Percentiles rank a stretch among this genome's conserved stretches.
phyloP scores from a whole-genome alignment of 2,888 invertebrate genomes.

The Gymnoscelis rufifasciata region DNA sequence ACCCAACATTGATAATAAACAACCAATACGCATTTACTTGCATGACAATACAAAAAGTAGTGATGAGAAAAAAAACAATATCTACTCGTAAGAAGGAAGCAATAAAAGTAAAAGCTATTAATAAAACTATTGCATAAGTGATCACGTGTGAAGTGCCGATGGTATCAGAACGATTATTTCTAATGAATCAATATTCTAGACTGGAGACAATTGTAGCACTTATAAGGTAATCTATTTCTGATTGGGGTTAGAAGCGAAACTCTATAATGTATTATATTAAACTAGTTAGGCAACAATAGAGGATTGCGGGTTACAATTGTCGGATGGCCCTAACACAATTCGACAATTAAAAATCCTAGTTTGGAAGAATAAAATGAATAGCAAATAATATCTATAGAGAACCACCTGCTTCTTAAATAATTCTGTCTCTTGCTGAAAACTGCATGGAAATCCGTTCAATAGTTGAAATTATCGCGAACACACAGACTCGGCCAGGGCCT shows the following conservation, averaged over 20 bases:
- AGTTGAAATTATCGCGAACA: too few relatives aligned
- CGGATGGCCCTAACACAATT: too few relatives aligned
- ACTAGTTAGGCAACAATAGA: too few relatives aligned
- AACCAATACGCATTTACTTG: conserved; percentile 16
- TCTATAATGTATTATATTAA: neutral
- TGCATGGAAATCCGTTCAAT: too few relatives aligned
- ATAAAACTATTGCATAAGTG: conserved; percentile 25
- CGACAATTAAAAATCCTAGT: too few relatives aligned
- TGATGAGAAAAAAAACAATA: conserved; percentile 20
- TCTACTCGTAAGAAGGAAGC: conserved; percentile 28
- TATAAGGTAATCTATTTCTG: conserved; percentile 36
- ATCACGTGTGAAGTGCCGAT: conserved; percentile 22
- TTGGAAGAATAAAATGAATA: too few relatives aligned
- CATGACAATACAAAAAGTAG: conserved; percentile 17
- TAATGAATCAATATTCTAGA: conserved; percentile 37
- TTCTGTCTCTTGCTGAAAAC: too few relatives aligned
- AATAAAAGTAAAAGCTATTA: conserved; percentile 32
- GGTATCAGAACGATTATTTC: conserved; percentile 28
- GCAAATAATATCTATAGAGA: too few relatives aligned
- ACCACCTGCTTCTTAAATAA: too few relatives aligned
- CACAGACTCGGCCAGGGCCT: too few relatives aligned
- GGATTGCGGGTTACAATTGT: too few relatives aligned
- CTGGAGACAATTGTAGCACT: conserved; percentile 23
- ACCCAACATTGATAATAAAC: conserved; percentile 6
- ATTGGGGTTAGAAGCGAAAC: conserved; percentile 8